A percentile compares a stretch with the other conserved stretches of the same genome.
Conservation (phyloP, 2,113 vertebrate species). For the Carassius gibelio region DNA sequence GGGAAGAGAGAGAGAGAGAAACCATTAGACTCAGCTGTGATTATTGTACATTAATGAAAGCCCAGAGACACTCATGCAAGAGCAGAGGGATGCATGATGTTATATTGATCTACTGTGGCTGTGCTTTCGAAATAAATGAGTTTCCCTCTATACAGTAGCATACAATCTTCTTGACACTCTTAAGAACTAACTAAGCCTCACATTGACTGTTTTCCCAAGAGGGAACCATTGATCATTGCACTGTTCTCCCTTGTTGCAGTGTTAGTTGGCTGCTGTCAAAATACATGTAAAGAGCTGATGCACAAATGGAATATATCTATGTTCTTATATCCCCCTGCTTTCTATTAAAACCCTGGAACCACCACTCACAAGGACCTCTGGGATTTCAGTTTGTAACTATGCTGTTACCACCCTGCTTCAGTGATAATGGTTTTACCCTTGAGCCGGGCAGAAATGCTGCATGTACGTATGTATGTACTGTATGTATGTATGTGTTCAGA, state of each 20-base stretch:
- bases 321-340: slow-evolving; percentile 37
- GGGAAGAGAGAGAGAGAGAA: slow-evolving; percentile 38
- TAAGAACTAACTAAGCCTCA: slow-evolving; percentile 31
- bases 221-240: slow-evolving; percentile 21
- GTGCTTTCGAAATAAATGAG: slow-evolving; percentile 32
- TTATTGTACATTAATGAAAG: slow-evolving; percentile 69
- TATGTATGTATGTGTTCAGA: neutral
- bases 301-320: slow-evolving; percentile 44
- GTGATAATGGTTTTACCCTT: slow-evolving; percentile 1
- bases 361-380: neutral
- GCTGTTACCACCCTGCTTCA: slow-evolving; percentile 35
- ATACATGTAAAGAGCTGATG: slow-evolving; percentile 13
- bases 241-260: slow-evolving; percentile 15
- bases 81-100: slow-evolving; percentile 29
- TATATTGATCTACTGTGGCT: slow-evolving; percentile 38
- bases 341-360: slow-evolving; percentile 34
- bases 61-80: slow-evolving; percentile 45
- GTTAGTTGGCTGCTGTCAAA: slow-evolving; percentile 21
- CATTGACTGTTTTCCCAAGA: slow-evolving; percentile 24
- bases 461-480: neutral
- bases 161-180: slow-evolving; percentile 17
- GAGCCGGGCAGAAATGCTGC: neutral
- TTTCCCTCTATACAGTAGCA: slow-evolving; percentile 1
- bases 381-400: slow-evolving; percentile 9
- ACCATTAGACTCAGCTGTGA: slow-evolving; percentile 57